Percentiles rank a stretch among this genome's conserved stretches.
Conservation (phyloP, 2,797 vertebrate genomes). For the Acanthornis magna region DNA sequence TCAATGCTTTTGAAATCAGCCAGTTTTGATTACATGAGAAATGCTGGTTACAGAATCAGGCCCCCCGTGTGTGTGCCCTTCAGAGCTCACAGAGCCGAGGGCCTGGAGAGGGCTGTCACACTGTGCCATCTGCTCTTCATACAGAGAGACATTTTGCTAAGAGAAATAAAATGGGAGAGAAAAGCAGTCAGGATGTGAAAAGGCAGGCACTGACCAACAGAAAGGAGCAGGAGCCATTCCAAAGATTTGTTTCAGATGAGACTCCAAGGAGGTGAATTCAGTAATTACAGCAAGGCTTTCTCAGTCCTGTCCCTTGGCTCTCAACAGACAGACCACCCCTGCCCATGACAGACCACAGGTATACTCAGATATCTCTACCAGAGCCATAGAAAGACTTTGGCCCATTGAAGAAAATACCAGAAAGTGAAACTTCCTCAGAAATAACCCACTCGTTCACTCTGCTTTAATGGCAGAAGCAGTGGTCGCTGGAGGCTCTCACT, state of each 20-base stretch:
- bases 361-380: background rate
- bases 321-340: background rate
- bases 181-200: background rate
- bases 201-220: background rate
- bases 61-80: background rate
- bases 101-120: background rate
- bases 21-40: background rate
- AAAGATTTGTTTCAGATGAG: background rate
- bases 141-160: background rate
- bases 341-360: background rate
- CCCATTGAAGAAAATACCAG: background rate
- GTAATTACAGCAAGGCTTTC: background rate
- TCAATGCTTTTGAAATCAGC: background rate
- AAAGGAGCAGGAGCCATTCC: background rate
- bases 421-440: background rate
- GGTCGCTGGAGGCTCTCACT: fast-evolving
- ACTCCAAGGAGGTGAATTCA: background rate
- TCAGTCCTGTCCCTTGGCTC: background rate
- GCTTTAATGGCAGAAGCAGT: background rate
- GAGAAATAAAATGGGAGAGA: background rate
- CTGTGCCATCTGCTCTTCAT: background rate
- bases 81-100: background rate
- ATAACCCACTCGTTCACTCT: background rate
- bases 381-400: background rate
- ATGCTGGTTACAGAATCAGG: background rate